Base-by-base conservation (phyloP, 2,797 vertebrate species). In the Neosalanx taihuensis region DNA sequence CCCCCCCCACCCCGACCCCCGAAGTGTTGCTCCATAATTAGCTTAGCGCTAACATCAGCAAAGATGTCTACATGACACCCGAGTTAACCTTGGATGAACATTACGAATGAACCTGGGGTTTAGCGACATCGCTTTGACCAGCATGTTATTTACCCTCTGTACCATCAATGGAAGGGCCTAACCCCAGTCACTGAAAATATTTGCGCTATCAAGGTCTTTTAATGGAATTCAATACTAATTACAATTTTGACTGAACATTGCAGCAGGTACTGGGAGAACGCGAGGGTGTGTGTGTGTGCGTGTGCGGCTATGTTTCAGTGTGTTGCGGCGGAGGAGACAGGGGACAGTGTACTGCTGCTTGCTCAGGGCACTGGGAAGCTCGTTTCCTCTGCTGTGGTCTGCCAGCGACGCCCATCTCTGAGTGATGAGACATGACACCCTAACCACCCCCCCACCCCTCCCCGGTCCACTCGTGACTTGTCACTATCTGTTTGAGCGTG, bases 31-130 rank as follows among this genome's bases (percentile, higher is more conserved):
- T 74, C 88, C 85, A 84, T 87, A 90, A 91, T 91, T 90, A 90
- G 86, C 85, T 70, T 85, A 83, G 82, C 83, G 66, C 76, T 87
- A 81, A 87, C 77, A 80, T 89, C 86, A 88, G 78, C 18, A 3
- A 30, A n/a, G 66, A 72, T 65, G 72, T 80, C 72, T 77, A 18
- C 49, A 76, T 84, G 87, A 83, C 81, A 87, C 76, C 51, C 77
- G 84, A 80, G 79, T 26, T 89, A 83, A 89, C 88, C 89, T 91
- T 91, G 89, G 83, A 89, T 85, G 87, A 79, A 71, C 75, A 85
- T 86, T 80, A 23, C 13, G 2, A 46, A n/a, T 46, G 85, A 79
- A 53, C 71, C 75, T 58, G 18, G 59, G 58, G 15, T 6, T 58
- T 29, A 10, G 26, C 6, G 12, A 12, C 23, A 12, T 3, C 4